A percentile compares a stretch with the other conserved stretches of the same genome.
These are phyloP conservation scores for Circaetus cinerascens DNA, from an alignment of 2,113 vertebrate genomes.

Conservation along the genomic window DNA sequence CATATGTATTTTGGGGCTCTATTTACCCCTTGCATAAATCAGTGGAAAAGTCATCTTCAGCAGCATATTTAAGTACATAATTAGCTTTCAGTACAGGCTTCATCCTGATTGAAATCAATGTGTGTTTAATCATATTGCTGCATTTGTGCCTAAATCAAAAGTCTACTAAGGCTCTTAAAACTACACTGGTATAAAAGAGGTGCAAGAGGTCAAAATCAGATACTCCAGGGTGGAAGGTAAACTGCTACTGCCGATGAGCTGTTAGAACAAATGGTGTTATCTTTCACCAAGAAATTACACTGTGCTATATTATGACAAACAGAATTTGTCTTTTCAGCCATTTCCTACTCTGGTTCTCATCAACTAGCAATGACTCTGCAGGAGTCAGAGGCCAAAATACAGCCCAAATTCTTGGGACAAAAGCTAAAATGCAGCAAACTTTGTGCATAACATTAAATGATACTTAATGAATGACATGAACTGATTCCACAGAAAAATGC, in stretches of 20 bases:
- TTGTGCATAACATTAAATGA: not conserved
- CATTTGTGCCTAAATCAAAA: not conserved
- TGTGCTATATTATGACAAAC: not conserved
- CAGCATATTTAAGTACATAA: slow-evolving; percentile 1
- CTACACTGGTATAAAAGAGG: not conserved
- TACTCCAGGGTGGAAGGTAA: not conserved
- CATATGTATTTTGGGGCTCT: not conserved
- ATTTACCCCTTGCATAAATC: not conserved
- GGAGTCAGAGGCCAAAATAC: not conserved
- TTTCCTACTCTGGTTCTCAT: not conserved
- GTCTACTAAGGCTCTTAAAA: not conserved
- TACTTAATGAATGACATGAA: not conserved
- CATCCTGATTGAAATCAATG: not conserved
- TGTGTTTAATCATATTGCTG: not conserved
- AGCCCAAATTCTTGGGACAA: not conserved
- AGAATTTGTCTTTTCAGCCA: not conserved
- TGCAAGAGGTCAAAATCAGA: not conserved
- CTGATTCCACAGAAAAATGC: not conserved
- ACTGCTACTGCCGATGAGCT: not conserved
- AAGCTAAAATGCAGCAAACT: not conserved
- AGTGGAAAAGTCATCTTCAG: not conserved
- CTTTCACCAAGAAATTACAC: not conserved
- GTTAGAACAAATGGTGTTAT: not conserved
- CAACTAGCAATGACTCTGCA: not conserved
- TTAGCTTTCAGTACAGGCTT: slow-evolving; percentile 20